Evolutionary conservation across 2,113 vertebrate species (phyloP), one percentile per base, ranked within the genome.

Genomic region (Carassius auratus): DNA sequence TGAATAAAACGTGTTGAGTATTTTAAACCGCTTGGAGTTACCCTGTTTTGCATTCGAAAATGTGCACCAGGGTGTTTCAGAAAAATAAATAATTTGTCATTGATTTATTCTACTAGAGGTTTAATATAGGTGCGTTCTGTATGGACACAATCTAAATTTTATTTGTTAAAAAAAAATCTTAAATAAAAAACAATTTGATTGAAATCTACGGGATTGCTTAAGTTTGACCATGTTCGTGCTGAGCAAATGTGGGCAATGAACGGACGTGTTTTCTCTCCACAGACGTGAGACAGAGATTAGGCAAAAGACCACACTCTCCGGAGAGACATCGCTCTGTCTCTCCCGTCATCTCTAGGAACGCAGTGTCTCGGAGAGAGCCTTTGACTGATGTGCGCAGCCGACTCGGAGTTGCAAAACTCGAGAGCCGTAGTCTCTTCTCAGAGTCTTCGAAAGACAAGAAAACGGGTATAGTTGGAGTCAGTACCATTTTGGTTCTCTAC

Each of bases 251-350:
- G 62, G 10, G 23, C 38, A 74, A 10, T 48, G 7, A 12, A 33
- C 21, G 15, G 17, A 71, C 1, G 2, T 13, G 3, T n/a, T 75
- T 42, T 75, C 10, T 76, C 55, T 84, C 45, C 88, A 13, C 80
- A 99, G 98, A 99, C 86, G 96, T 99, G 48, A 95, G 97, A 36
- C 97, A 97, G 90, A 93, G 98, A 1, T 92, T 99, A 81, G 98
- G 98, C 1, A 99, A 99, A 89, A 95, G 98, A 86, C 95, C 94
- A 0, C 95, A 96, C 89, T 99, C 97, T 71, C 97, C 97, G 1
- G 97, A 98, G 88, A 71, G 83, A 3, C 74, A 59, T 81, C 96
- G 90, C 48, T 94, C 95, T 0, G 86, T 92, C 5, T 94, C 95
- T 23, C 94, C 95, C 0, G 73, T 77, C 10, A 85, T 92, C 21